phyloP scores from a whole-genome alignment of 2,113 vertebrate species.

The Piaya cayana region DNA sequence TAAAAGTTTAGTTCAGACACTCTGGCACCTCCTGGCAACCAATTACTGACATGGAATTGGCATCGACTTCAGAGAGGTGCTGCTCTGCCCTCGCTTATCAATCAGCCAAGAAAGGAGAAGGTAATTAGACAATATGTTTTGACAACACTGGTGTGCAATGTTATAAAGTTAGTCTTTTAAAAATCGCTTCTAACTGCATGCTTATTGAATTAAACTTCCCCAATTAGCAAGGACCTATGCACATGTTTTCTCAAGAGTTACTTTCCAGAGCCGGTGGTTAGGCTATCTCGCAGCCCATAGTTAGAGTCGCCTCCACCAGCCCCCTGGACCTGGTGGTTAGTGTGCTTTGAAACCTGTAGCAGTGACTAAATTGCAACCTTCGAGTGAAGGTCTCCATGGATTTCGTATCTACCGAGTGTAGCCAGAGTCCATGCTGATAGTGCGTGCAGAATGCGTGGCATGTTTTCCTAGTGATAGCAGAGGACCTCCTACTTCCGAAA shows the following conservation, averaged over 20 bases:
- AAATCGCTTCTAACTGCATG: conserved; percentile 10
- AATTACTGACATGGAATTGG: conserved; percentile 41
- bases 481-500: conserved; percentile 20
- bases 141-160: conserved; percentile 49
- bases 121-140: conserved; percentile 69
- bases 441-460: not conserved
- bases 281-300: not conserved
- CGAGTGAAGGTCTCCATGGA: conserved; percentile 20
- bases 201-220: conserved; percentile 16
- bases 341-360: not conserved
- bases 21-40: conserved; percentile 49
- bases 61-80: conserved; percentile 49
- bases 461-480: conserved; percentile 7
- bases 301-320: not conserved
- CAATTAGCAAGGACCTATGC: conserved; percentile 42
- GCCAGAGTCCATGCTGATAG: not conserved
- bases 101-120: conserved; percentile 55
- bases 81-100: conserved; percentile 64
- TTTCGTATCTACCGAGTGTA: not conserved
- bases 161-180: conserved; percentile 52
- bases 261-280: not conserved
- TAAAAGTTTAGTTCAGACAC: conserved; percentile 9
- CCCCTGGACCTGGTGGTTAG: not conserved
- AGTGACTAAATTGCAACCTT: not conserved
- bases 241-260: not conserved